Conservation (phyloP, 2,113 vertebrate species). For the Tragelaphus scriptus region DNA sequence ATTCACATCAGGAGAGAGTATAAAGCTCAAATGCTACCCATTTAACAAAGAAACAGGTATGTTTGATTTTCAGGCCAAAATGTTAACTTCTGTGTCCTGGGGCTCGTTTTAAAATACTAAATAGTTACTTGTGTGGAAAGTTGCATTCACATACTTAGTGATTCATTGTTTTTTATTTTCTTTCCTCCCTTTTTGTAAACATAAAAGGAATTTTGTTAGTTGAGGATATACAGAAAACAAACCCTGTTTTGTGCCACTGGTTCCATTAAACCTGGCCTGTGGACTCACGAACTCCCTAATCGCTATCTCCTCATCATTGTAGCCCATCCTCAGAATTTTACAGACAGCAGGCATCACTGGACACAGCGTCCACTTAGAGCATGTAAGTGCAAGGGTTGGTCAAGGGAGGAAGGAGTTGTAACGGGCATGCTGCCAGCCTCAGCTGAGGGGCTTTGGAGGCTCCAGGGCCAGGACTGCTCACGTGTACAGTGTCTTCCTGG, state of each 20-base stretch:
- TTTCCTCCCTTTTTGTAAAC: conserved; percentile 44
- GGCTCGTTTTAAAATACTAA: neutral
- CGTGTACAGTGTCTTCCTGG: rapidly evolving
- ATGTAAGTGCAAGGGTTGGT: neutral
- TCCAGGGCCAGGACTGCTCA: neutral
- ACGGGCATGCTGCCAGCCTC: neutral
- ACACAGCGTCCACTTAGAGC: neutral
- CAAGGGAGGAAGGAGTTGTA: neutral
- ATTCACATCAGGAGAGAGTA: neutral
- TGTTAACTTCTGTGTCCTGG: conserved; percentile 24
- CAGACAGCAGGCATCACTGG: neutral
- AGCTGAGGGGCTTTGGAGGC: neutral
- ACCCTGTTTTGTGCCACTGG: neutral
- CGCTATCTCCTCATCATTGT: rapidly evolving
- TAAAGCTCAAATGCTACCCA: neutral
- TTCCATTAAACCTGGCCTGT: neutral
- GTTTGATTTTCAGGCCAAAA: neutral
- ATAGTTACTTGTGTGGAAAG: conserved; percentile 40
- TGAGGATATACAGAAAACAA: conserved; percentile 1
- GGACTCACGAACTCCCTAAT: neutral
- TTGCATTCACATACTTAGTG: neutral
- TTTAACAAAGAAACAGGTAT: neutral
- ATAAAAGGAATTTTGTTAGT: conserved; percentile 5
- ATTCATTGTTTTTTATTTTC: conserved; percentile 19
- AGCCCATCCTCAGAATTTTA: neutral